Base-by-base conservation (phyloP, 92 coral and sea anemone species). In the Heteractis magnifica region DNA sequence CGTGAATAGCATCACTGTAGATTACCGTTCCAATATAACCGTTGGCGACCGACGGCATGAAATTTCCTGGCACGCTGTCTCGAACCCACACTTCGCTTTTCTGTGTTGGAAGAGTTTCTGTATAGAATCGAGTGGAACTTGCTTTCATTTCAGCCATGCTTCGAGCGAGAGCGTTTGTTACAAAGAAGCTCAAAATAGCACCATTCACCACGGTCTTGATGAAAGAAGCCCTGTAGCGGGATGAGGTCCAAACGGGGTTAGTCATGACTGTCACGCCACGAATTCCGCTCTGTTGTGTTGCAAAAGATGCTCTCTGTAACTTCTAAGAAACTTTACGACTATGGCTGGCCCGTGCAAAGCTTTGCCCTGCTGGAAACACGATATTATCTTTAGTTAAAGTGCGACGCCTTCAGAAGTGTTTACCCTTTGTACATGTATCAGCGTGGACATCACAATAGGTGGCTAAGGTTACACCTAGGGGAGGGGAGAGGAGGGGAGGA, bases 21-120 rank as follows among this genome's bases (percentile, higher is more conserved):
- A 92, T 78, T 65, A 92, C 94, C 12, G 96, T 92, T 13, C 92
- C 96, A 8, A 92, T 56, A 82, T 92, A 92, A 8, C 96, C 96
- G 65, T 92, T 92, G 8, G 92, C 93, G 20, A 90, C 94, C 6
- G 96, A 92, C 20, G 96, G 90, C 96, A 92, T 92, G 77, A 90
- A 60, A 72, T 85, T 88, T 3, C 96, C 94, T 77, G 89, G 78
- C 21, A 60, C 82, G 53, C 96, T 92, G 84, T 92, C 90, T 23
- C 89, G 81, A 10, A 92, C 93, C 62, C 91, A 88, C 12, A 92
- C 96, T 26, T 51, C 78, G 79, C 90, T 91, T 19, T 49, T 70
- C 2, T 79, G 72, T 16, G 84, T 77, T 51, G 96, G 96, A 53
- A 92, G 84, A 0, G 75, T 72, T 7, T 90, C 92, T 5, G 96